Evolutionary conservation across 2,113 vertebrate genomes (phyloP), one percentile per base, ranked within the genome.

Genomic region (Brienomyrus brachyistius): DNA sequence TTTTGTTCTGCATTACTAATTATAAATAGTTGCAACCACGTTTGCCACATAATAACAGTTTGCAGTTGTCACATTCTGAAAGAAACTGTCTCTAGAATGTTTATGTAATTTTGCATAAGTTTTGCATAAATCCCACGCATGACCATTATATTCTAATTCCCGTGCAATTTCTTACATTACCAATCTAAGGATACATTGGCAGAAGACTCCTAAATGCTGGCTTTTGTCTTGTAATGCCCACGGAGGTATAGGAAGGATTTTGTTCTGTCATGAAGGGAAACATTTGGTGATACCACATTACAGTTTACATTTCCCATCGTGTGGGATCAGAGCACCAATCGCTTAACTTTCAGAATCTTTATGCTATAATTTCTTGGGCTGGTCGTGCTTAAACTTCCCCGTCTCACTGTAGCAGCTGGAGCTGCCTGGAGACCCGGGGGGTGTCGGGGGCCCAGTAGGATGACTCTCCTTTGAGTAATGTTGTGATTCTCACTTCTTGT

Each of bases 101-200:
- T 87, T 87, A 87, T 56, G 85, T 56, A 87, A 86, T 86, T 86
- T 52, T 52, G 50, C n/a, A 86, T 35, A 23, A 40, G n/a, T 54
- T 27, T 54, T 35, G 35, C 6, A 87, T 54, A 87, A 54, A 87
- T 56, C 85, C 85, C 31, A 56, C 51, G 50, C 31, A 40, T 87
- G 85, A 51, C 50, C 27, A 87, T 87, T 87, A 54, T 54, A 87
- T 40, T 87, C 85, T 87, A 87, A 87, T 87, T 27, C 31, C 85
- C 3, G 48, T 52, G 85, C 85, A 87, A 43, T 87, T 54, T 40
- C 23, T 48, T 84, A 48, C 85, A 87, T 54, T 87, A 87, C 17
- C 51, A 87, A 87, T 87, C 4, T 51, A 23, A 87, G 23, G 45
- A 56, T 56, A 56, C 21, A 86, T 54, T 19, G 85, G 31, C 85